These are phyloP conservation scores for Dolichomitus sp. DNA, from an alignment of 2,888 invertebrate species.

Conservation along the genomic window DNA sequence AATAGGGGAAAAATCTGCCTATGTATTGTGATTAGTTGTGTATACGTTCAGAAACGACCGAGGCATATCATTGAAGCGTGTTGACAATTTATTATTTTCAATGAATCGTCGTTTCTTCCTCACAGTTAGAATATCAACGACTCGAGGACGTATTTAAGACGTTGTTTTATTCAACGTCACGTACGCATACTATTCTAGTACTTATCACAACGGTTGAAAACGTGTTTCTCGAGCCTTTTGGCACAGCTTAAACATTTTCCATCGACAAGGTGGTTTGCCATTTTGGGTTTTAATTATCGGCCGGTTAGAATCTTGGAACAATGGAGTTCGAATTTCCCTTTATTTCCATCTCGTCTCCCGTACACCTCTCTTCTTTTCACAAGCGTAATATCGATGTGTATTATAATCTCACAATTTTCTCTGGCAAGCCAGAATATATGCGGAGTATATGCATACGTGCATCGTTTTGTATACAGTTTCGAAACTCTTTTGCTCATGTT, in stretches of 20 bases:
- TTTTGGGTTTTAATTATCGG: constrained; percentile 58
- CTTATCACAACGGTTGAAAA: constrained; percentile 32
- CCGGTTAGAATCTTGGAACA: constrained; percentile 46
- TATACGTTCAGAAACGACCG: too few species aligned
- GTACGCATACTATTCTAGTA: constrained; percentile 12
- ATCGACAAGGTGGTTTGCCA: constrained; percentile 29
- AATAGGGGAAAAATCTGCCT: too few species aligned
- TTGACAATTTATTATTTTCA: background rate
- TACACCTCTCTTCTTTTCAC: constrained; percentile 24
- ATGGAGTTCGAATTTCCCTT: constrained; percentile 34
- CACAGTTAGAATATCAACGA: background rate
- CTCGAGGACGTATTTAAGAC: background rate
- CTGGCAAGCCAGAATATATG: background rate
- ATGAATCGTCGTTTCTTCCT: background rate
- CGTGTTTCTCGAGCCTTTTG: constrained; percentile 23
- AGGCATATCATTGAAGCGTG: background rate
- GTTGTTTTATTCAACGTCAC: constrained; percentile 21
- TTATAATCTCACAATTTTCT: constrained; percentile 50
- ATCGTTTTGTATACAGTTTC: constrained; percentile 3
- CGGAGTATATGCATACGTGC: background rate
- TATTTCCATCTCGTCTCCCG: constrained; percentile 12
- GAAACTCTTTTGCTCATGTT: constrained; percentile 8
- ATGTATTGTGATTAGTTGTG: too few species aligned
- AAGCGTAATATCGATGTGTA: constrained; percentile 9
- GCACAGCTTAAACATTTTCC: constrained; percentile 10